Percentiles rank a stretch among this genome's conserved stretches.
These are phyloP conservation scores for Gobiocypris rarus DNA, from an alignment of 2,113 vertebrate genomes.

Conservation along the genomic window DNA sequence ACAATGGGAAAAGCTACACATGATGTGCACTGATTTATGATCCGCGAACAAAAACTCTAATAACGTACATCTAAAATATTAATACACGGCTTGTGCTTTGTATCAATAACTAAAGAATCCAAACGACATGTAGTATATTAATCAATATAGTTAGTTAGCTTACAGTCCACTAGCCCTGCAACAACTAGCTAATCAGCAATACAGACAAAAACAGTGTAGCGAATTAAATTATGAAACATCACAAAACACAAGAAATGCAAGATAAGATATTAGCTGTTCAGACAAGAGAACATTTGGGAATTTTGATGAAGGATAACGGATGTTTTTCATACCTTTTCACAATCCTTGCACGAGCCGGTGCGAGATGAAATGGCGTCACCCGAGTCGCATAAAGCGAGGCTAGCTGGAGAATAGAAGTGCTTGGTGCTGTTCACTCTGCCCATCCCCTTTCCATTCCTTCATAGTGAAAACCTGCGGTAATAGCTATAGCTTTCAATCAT, in stretches of 20 bases:
- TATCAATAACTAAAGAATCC: neutral
- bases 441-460: neutral
- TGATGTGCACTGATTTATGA: neutral
- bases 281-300: neutral
- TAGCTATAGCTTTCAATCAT: neutral
- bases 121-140: too few relatives aligned
- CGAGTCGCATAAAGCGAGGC: constrained; percentile 3
- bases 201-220: neutral
- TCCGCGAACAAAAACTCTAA: too few relatives aligned
- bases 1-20: neutral
- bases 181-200: neutral
- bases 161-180: neutral
- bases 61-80: neutral
- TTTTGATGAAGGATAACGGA: neutral
- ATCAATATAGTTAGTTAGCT: neutral
- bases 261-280: too few relatives aligned
- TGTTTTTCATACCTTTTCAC: constrained; percentile 20
- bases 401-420: neutral
- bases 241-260: neutral
- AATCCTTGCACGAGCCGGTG: neutral
- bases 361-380: constrained; percentile 42
- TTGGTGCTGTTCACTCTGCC: neutral
- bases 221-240: neutral
- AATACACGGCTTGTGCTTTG: neutral
- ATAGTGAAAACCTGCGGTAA: neutral